Evolutionary conservation across 30 jellyfish, hydroid and myxozoan genomes (phyloP).

Genomic region (Aurelia aurita): DNA sequence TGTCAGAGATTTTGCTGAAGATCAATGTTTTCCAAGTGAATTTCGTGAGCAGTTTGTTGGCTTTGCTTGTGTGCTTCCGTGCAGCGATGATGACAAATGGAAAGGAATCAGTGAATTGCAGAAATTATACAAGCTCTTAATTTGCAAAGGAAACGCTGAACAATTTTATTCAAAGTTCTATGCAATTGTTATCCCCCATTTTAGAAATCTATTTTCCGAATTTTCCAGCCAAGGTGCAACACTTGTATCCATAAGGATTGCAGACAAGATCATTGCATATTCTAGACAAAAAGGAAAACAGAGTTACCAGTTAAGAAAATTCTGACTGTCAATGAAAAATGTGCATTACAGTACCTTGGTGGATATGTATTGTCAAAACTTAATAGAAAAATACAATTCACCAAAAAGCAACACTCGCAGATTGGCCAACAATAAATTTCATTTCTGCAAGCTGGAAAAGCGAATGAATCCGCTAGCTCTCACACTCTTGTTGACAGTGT

Average conservation of each 20-base stretch:
- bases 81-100: neutral
- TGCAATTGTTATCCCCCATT: neutral
- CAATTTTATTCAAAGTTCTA: no score
- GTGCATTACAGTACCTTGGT: neutral
- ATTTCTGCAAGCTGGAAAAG: conserved; percentile 19
- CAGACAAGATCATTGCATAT: neutral
- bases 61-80: neutral
- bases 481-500: conserved; percentile 35
- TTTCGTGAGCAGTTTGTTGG: conserved; percentile 4
- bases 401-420: conserved; percentile 6
- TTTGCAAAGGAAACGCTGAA: neutral
- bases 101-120: neutral
- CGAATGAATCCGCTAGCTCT: conserved; percentile 17
- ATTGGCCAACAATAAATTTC: conserved; percentile 25
- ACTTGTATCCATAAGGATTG: conserved; percentile 6
- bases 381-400: conserved; percentile 10
- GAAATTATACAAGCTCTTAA: neutral
- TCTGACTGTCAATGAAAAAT: conserved; percentile 2
- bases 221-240: conserved; percentile 13
- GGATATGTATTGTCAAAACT: conserved; percentile 5
- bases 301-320: neutral
- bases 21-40: neutral
- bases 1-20: neutral
- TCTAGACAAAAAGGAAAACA: neutral
- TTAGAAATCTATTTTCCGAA: neutral